Evolutionary conservation across 2,113 vertebrate species (phyloP).

Genomic region (Odocoileus hemionus): DNA sequence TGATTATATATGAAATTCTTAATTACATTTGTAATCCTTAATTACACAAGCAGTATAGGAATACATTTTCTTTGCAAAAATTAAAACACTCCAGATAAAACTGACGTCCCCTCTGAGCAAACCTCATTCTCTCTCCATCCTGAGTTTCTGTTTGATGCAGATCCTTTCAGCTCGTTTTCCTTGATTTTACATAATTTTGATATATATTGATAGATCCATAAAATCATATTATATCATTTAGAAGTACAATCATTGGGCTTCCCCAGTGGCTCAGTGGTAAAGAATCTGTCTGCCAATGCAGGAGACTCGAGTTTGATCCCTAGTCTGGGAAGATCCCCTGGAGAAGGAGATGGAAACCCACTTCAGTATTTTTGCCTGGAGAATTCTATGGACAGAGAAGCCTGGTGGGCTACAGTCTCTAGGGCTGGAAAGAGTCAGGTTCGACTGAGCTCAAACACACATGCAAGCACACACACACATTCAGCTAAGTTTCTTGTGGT

Average conservation of each 20-base stretch:
- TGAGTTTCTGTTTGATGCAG: neutral
- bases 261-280: neutral
- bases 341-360: neutral
- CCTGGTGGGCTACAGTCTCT: neutral
- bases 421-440: neutral
- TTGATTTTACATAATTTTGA: neutral
- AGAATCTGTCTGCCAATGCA: neutral
- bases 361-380: neutral
- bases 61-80: neutral
- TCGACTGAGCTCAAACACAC: neutral
- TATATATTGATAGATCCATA: no score
- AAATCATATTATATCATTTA: neutral
- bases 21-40: neutral
- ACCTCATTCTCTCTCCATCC: rapidly evolving
- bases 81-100: neutral
- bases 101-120: neutral
- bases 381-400: neutral
- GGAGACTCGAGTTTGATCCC: neutral
- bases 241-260: neutral
- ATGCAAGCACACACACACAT: neutral
- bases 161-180: neutral
- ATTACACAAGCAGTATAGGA: neutral
- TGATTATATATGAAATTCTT: neutral
- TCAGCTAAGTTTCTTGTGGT: neutral
- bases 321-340: neutral